These are phyloP conservation scores for Eueides isabella DNA, from an alignment of 1,140 invertebrate genomes.

Conservation along the genomic window DNA sequence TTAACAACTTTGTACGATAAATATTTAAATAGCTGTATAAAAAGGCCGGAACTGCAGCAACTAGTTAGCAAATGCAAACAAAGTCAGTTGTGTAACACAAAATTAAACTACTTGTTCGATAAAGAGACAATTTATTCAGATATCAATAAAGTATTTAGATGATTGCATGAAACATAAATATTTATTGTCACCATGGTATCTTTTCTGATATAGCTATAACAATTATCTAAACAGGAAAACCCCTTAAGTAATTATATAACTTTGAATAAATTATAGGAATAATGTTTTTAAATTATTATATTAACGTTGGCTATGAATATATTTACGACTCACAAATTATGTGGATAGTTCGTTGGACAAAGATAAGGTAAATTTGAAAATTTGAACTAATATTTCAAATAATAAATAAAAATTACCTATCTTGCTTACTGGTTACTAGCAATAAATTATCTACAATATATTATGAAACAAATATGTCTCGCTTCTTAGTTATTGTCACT, in stretches of 20 bases:
- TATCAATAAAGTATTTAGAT: neutral
- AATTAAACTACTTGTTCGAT: neutral
- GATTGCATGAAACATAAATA: neutral
- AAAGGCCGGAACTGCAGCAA: conserved; percentile 6
- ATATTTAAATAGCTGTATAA: neutral
- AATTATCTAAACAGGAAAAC: neutral
- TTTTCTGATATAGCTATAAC: neutral
- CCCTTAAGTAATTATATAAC: neutral
- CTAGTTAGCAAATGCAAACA: neutral
- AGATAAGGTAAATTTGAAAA: no score
- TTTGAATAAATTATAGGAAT: neutral
- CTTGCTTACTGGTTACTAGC: no score
- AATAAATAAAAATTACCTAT: no score
- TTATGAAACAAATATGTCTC: no score
- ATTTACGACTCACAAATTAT: neutral
- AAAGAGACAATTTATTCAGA: neutral
- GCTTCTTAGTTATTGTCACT: no score
- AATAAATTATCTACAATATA: no score
- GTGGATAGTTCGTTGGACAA: neutral
- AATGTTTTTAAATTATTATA: neutral
- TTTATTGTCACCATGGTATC: neutral
- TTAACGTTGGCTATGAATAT: neutral
- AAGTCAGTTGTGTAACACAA: neutral
- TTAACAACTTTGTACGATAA: neutral
- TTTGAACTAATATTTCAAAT: no score